These are phyloP conservation scores for Grallaria varia DNA, from an alignment of 2,113 vertebrate species.

Conservation along the genomic window DNA sequence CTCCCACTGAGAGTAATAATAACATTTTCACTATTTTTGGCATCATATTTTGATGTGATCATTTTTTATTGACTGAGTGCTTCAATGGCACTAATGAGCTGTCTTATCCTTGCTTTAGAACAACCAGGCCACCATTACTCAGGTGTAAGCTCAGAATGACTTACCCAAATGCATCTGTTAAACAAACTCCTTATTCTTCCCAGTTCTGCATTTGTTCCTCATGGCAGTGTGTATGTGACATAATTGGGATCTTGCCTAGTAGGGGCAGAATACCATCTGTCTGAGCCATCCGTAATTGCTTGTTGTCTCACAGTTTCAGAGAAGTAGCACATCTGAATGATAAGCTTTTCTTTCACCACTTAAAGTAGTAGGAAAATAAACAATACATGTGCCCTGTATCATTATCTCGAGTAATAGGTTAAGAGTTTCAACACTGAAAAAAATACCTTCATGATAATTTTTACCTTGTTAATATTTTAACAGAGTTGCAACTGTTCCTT, in stretches of 20 bases:
- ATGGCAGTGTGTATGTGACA: neutral
- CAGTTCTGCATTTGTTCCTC: neutral
- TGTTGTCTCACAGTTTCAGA: neutral
- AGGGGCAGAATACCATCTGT: constrained; percentile 1
- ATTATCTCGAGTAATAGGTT: neutral
- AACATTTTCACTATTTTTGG: neutral
- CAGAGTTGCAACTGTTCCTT: neutral
- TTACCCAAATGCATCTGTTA: neutral
- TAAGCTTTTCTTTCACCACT: neutral
- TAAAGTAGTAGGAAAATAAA: neutral
- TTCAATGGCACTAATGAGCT: neutral
- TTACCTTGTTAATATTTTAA: neutral
- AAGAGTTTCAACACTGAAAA: neutral
- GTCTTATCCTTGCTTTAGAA: neutral
- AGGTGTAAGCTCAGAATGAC: neutral
- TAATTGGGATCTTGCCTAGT: constrained; percentile 9
- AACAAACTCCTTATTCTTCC: neutral
- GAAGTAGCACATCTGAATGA: neutral
- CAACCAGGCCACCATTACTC: neutral
- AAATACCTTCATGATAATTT: neutral
- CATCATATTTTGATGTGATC: neutral
- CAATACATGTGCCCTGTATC: neutral
- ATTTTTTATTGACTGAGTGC: neutral
- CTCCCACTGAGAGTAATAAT: neutral
- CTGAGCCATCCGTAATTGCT: neutral